phyloP scores from a whole-genome alignment of 2,113 vertebrate genomes.

The Aramus guarauna region DNA sequence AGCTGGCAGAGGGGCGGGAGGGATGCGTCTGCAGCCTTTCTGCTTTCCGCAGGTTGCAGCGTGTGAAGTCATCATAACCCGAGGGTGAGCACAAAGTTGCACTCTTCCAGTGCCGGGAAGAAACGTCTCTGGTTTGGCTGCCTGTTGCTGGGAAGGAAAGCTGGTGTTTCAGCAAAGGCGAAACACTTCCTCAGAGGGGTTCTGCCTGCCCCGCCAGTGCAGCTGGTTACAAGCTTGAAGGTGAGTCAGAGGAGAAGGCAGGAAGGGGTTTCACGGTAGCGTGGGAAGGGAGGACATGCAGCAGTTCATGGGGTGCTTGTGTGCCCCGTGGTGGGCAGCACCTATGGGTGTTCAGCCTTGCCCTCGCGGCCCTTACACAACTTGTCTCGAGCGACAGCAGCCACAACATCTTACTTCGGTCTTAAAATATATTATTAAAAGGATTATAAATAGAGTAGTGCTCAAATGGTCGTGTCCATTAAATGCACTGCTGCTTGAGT shows the following conservation, averaged over 20 bases:
- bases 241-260: fast-evolving
- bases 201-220: background rate
- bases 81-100: background rate
- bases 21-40: background rate
- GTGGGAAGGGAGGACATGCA: background rate
- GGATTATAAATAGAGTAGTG: background rate
- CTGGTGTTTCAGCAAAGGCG: fast-evolving
- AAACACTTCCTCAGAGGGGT: too few species aligned
- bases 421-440: background rate
- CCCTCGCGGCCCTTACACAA: background rate
- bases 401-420: fast-evolving
- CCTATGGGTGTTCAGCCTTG: background rate
- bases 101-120: fast-evolving
- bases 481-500: fast-evolving
- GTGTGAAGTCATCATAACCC: too few species aligned
- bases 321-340: background rate
- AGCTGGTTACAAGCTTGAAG: background rate
- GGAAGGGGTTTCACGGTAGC: background rate
- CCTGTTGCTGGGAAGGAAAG: background rate
- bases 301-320: fast-evolving
- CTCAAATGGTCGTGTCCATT: fast-evolving
- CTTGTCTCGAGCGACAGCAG: fast-evolving
- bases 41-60: background rate
- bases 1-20: background rate
- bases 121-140: background rate